Evolutionary conservation across 2,888 invertebrate genomes (phyloP).

Genomic region (Leucophenga maculata): DNA sequence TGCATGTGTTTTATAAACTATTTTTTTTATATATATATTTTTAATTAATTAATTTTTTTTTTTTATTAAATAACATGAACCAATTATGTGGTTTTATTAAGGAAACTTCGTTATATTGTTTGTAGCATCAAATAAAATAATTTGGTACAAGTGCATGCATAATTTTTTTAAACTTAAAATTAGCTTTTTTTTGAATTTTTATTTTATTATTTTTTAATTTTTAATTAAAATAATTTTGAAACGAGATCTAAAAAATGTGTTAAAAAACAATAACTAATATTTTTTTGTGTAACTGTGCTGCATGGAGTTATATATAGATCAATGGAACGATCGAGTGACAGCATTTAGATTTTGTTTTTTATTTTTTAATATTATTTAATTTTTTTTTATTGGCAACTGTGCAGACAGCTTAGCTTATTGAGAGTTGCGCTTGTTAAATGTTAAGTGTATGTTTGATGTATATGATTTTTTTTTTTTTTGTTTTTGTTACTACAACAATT

Average conservation of each 20-base stretch:
- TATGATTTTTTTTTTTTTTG: too few relatives aligned
- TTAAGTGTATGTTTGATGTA: too few relatives aligned
- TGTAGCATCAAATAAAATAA: not conserved
- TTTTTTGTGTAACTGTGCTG: conserved; percentile 23
- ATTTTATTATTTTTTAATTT: conserved; percentile 21
- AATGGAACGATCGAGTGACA: conserved; percentile 36
- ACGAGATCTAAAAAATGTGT: too few relatives aligned
- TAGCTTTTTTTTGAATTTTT: conserved; percentile 28
- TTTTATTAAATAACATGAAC: conserved; percentile 2
- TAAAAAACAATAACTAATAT: not conserved
- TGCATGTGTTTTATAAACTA: conserved; percentile 23
- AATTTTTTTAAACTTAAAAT: conserved; percentile 12
- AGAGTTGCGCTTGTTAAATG: too few relatives aligned
- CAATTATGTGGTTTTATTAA: too few relatives aligned
- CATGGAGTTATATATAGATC: conserved; percentile 33
- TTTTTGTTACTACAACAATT: too few relatives aligned
- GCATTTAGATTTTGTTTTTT: conserved; percentile 30
- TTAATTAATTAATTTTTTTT: conserved; percentile 44
- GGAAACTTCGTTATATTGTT: too few relatives aligned
- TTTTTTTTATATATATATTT: conserved; percentile 33
- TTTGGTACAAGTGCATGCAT: not conserved
- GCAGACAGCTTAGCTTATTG: too few relatives aligned
- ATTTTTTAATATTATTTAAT: not conserved
- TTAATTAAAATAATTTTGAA: too few relatives aligned
- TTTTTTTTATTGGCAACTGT: not conserved